phyloP scores from a whole-genome alignment of 2,888 invertebrate species.

The Deilephila porcellus region DNA sequence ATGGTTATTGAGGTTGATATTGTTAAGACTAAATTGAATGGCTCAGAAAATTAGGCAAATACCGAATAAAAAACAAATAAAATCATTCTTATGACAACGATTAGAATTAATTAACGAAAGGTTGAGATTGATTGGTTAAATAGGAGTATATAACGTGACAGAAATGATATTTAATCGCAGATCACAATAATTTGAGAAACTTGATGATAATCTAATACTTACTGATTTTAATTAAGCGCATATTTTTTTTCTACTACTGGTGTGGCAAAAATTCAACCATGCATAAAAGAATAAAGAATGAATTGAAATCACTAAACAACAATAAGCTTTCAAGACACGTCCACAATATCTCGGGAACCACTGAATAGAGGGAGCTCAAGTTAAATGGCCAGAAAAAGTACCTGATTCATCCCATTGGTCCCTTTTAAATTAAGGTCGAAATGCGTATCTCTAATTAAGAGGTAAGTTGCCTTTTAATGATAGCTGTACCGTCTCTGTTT shows the following conservation, averaged over 20 bases:
- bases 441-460: constrained; percentile 32
- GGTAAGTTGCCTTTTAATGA: constrained; percentile 33
- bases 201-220: not conserved
- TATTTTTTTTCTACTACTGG: no score
- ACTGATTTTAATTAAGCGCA: not conserved
- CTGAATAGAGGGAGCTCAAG: constrained; percentile 36
- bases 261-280: constrained; percentile 35
- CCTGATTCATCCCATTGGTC: constrained; percentile 31
- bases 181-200: not conserved
- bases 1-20: no score
- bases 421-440: constrained; percentile 34
- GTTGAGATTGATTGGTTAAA: no score
- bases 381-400: constrained; percentile 33
- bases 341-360: constrained; percentile 37
- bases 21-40: no score
- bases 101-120: no score
- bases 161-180: no score
- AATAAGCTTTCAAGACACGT: constrained; percentile 45
- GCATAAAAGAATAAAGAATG: constrained; percentile 38
- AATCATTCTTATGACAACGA: no score
- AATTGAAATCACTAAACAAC: constrained; percentile 46
- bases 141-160: no score
- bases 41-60: no score
- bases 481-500: constrained; percentile 26
- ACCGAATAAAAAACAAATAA: no score